A percentile compares a stretch with the other conserved stretches of the same genome.
These are phyloP conservation scores for Rhopalosiphum padi DNA, from an alignment of 1,140 invertebrate genomes.

Conservation along the genomic window DNA sequence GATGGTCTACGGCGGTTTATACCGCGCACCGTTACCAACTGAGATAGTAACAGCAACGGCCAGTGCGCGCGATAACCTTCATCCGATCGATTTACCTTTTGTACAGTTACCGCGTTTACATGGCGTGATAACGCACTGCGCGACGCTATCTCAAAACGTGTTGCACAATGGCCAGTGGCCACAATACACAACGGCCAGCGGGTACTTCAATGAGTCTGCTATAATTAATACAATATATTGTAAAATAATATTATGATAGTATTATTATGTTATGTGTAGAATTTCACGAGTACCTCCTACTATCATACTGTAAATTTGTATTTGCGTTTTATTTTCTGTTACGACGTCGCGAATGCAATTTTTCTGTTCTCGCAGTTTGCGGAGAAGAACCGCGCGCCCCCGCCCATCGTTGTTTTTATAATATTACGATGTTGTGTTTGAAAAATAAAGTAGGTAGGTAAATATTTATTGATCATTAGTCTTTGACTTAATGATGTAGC, in stretches of 20 bases:
- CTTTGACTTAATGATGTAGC: background rate
- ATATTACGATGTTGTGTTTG: background rate
- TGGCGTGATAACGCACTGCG: background rate
- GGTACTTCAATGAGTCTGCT: background rate
- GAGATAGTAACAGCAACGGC: background rate
- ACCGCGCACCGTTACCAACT: background rate
- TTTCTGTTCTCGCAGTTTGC: background rate
- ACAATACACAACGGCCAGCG: background rate
- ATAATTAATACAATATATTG: background rate
- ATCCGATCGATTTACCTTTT: background rate
- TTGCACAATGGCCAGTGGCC: too few species aligned
- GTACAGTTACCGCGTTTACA: background rate
- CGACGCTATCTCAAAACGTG: constrained; percentile 1
- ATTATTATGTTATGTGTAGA: background rate
- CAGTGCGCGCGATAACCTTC: background rate
- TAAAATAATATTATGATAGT: background rate
- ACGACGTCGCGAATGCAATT: background rate
- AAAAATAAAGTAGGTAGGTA: background rate
- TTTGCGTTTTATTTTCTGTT: background rate
- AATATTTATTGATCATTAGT: background rate
- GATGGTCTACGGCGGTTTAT: background rate
- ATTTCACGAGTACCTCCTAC: background rate
- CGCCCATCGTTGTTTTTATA: background rate
- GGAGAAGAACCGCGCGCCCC: background rate
- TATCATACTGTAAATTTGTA: background rate